phyloP scores from a whole-genome alignment of 2,888 invertebrate genomes.

The Dexiosoma caninum region DNA sequence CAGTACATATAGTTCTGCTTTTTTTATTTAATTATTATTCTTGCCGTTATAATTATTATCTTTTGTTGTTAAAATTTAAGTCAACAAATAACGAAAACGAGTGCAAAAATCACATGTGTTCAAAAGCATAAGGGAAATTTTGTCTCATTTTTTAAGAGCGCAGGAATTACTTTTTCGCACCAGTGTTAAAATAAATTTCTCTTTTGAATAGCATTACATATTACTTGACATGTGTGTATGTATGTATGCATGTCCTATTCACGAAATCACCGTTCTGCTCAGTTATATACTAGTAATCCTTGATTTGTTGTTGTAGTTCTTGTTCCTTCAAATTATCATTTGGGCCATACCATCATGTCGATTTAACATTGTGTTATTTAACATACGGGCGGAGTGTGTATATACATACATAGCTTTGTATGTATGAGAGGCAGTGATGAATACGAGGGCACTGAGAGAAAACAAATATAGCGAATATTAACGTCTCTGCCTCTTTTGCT shows the following conservation, averaged over 20 bases:
- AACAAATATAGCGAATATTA: not conserved
- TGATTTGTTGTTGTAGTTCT: not conserved
- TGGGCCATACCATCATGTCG: too few species aligned
- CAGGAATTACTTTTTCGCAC: not conserved
- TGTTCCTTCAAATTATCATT: not conserved
- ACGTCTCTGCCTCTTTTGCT: not conserved
- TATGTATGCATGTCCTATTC: not conserved
- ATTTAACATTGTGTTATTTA: slow-evolving; percentile 36
- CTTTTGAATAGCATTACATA: not conserved
- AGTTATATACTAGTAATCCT: not conserved
- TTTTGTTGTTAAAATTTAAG: slow-evolving; percentile 10
- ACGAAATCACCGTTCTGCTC: not conserved
- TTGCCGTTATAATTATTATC: not conserved
- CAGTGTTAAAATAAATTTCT: not conserved
- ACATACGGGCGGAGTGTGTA: slow-evolving; percentile 36
- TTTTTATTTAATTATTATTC: too few species aligned
- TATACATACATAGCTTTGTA: not conserved
- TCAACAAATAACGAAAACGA: slow-evolving; percentile 20
- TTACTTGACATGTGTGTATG: too few species aligned
- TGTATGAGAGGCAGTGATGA: not conserved
- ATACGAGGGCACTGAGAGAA: not conserved
- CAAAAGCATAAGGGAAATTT: not conserved
- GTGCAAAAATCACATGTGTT: slow-evolving; percentile 33
- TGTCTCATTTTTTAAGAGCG: not conserved
- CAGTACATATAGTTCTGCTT: not conserved